These are phyloP conservation scores for Bucco capensis DNA, from an alignment of 2,113 vertebrate genomes.

Conservation along the genomic window DNA sequence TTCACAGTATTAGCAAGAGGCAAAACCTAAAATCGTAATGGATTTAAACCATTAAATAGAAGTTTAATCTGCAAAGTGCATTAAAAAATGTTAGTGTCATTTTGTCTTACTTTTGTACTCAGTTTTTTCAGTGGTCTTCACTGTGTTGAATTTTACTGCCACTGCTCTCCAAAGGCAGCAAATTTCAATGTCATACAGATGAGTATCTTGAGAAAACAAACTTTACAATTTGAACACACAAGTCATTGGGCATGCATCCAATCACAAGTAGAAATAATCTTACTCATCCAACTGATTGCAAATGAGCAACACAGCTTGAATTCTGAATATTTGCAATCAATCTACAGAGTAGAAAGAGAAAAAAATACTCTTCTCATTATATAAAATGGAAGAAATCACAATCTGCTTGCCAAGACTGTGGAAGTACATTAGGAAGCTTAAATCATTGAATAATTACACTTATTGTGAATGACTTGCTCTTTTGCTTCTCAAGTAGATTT, in stretches of 20 bases:
- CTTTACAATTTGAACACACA: conserved; percentile 52
- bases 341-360: conserved; percentile 43
- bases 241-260: conserved; percentile 61
- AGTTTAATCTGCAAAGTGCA: background rate
- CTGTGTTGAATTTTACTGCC: background rate
- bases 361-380: conserved; percentile 45
- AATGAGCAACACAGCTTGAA: conserved; percentile 65
- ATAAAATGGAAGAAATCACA: conserved; percentile 57
- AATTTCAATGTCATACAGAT: conserved; percentile 53
- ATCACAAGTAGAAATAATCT: conserved; percentile 54
- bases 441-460: conserved; percentile 64
- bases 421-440: conserved; percentile 60
- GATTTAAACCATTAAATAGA: background rate
- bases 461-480: conserved; percentile 58
- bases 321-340: conserved; percentile 67
- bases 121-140: background rate
- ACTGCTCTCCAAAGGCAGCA: background rate
- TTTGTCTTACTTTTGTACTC: background rate
- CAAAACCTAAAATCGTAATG: background rate
- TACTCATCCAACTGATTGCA: conserved; percentile 63
- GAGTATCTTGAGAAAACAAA: conserved; percentile 48
- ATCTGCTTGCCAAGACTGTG: conserved; percentile 53
- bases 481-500: conserved; percentile 59
- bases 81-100: background rate
- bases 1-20: background rate